phyloP scores from a whole-genome alignment of 23 tunicate genomes.

The Ciona savignyi region DNA sequence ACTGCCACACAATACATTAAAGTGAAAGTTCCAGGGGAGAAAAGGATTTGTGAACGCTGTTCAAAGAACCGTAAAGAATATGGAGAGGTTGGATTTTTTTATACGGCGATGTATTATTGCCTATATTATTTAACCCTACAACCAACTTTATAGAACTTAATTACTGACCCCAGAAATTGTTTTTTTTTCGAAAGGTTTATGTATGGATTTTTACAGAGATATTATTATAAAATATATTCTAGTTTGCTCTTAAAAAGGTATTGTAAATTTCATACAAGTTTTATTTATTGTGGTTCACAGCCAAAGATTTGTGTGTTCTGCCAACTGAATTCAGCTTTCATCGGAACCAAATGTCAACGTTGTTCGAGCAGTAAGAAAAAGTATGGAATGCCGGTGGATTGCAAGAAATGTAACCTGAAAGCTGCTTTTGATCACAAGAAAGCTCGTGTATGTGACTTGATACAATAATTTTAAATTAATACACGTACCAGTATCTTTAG shows the following conservation, averaged over 20 bases:
- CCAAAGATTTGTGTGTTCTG: conserved; percentile 50
- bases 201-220: no score
- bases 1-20: conserved; percentile 41
- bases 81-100: conserved; percentile 78
- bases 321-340: conserved; percentile 76
- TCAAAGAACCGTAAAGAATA: conserved; percentile 36
- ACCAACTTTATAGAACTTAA: no score
- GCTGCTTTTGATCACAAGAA: conserved; percentile 73
- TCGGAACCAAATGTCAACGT: conserved; percentile 78
- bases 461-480: no score
- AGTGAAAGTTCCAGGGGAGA: not conserved
- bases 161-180: no score
- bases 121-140: no score
- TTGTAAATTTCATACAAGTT: no score
- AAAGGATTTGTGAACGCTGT: conserved; percentile 50
- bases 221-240: no score
- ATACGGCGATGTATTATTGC: no score
- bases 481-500: no score
- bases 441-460: conserved; percentile 35
- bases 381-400: conserved; percentile 53
- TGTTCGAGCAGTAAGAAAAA: conserved; percentile 58
- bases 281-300: no score
- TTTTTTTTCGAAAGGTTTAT: no score
- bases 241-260: not conserved
- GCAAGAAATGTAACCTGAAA: conserved; percentile 40